These are phyloP conservation scores for Horisme vitalbata DNA, from an alignment of 2,888 invertebrate species.

Conservation along the genomic window DNA sequence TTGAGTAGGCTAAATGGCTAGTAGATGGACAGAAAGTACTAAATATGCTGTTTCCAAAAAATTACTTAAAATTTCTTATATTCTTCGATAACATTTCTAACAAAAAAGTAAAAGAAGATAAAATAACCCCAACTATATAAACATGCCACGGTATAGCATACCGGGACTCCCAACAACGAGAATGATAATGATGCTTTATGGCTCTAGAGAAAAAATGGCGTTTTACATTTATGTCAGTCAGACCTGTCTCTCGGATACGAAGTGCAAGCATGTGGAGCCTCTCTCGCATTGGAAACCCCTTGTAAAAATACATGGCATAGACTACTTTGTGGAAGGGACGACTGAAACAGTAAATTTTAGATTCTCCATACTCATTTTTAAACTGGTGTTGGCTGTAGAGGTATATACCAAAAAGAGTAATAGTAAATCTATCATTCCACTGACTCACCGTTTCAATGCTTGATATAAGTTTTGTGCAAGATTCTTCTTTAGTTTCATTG, in stretches of 20 bases:
- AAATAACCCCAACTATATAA: conserved; percentile 37
- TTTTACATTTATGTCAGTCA: conserved; percentile 36
- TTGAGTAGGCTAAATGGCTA: too few species aligned
- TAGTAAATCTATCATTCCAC: conserved; percentile 41
- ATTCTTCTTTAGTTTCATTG: conserved; percentile 9
- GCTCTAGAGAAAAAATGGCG: conserved; percentile 32
- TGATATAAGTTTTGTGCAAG: conserved; percentile 33
- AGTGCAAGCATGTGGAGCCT: conserved; percentile 39
- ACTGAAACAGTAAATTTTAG: conserved; percentile 35
- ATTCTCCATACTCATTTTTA: conserved; percentile 40
- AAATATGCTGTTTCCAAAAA: too few species aligned
- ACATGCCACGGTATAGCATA: conserved; percentile 49
- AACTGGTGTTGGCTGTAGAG: conserved; percentile 41
- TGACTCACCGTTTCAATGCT: conserved; percentile 48
- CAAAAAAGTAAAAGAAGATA: conserved; percentile 38
- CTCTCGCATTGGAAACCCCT: conserved; percentile 54
- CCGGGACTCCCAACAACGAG: conserved; percentile 14
- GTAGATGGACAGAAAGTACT: too few species aligned
- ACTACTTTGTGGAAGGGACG: conserved; percentile 47
- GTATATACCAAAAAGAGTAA: conserved; percentile 43
- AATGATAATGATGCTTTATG: conserved; percentile 29
- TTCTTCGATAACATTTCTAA: conserved; percentile 31
- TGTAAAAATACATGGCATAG: conserved; percentile 54
- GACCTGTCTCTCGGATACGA: conserved; percentile 50
- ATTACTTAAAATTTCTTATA: too few species aligned